Evolutionary conservation across 2,888 invertebrate species (phyloP), one percentile per base, ranked within the genome.

Genomic region (Epistrophe grossulariae): DNA sequence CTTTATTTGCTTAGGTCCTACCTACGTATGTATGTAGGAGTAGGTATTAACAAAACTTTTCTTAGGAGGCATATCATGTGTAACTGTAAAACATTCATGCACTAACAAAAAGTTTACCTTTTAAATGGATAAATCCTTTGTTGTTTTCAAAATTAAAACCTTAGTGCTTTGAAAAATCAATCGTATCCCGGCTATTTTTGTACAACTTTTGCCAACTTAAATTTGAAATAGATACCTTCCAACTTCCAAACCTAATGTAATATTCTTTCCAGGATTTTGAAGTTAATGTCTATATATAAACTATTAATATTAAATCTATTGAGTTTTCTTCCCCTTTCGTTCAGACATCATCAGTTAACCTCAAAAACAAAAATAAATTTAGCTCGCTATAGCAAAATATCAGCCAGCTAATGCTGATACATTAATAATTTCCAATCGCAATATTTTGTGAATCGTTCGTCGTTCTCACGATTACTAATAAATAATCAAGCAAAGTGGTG

Each of bases 401-500:
- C 43, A 43, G 43, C 43, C 43, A 13, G 15, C 1, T 24, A 7
- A 43, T 43, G 1, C 13, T 15, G 15, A 15, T 11, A 15, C 13
- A 43, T 15, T 43, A 15, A 13, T 13, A 19, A 52, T 24, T 24
- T 24, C 15, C 11, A 2, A 52, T 52, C 2, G 0, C 7, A 7
- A 17, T 48, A 48, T 48, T 48, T 48, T 9, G 24, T 45, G 5
- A 45, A 45, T 48, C 17, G 17, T 28, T 24, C 24, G 28, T 17
- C 2, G 2, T n/a, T 24, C 0, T 59, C 9, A 28, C 31, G 7
- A 68, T 48, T 48, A 68, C 31, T 66, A 66, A 70, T 50, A 64
- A 66, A 70, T 50, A 64, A 68, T 50, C 70, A 19, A 38, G 17
- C 2, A 52, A 62, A 62, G 62, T 52, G 45, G 50, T 38, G 38